phyloP scores from a whole-genome alignment of 2,888 invertebrate genomes.

The Drosophila setosimentum region DNA sequence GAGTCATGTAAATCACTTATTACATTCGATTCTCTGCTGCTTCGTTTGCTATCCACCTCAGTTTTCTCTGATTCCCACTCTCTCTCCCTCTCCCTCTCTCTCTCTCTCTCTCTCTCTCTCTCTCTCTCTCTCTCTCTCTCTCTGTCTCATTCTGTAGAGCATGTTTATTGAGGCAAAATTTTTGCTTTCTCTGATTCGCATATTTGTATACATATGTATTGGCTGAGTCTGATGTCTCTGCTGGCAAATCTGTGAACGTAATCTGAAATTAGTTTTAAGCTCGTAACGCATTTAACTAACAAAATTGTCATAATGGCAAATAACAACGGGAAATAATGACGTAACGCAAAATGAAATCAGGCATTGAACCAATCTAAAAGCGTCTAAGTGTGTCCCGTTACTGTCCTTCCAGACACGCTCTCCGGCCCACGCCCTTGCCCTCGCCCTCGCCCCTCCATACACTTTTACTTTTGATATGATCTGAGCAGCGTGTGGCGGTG shows the following conservation, averaged over 20 bases:
- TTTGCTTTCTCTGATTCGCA: conserved; percentile 26
- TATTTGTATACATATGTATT: background rate
- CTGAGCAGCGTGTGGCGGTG: conserved; percentile 35
- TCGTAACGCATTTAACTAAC: conserved; percentile 77
- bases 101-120: conserved; percentile 7
- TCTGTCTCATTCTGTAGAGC: conserved; percentile 6
- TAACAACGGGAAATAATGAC: conserved; percentile 80
- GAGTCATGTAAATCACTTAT: conserved; percentile 82
- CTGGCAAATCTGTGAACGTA: conserved; percentile 71
- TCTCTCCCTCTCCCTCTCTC: background rate
- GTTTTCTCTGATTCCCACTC: no score
- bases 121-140: conserved; percentile 9
- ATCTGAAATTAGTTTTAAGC: conserved; percentile 81
- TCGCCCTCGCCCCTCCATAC: background rate
- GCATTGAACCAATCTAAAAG: conserved; percentile 64
- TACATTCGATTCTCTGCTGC: conserved; percentile 52
- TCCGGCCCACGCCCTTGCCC: no score
- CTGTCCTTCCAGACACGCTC: conserved; percentile 8
- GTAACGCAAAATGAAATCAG: conserved; percentile 63
- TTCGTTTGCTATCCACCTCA: conserved; percentile 13
- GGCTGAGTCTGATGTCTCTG: conserved; percentile 20
- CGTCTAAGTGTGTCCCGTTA: conserved; percentile 40
- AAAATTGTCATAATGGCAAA: conserved; percentile 81
- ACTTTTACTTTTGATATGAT: conserved; percentile 14
- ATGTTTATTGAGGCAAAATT: conserved; percentile 52